These are phyloP conservation scores for Orussus abietinus DNA, from an alignment of 1,140 invertebrate genomes.

Conservation along the genomic window DNA sequence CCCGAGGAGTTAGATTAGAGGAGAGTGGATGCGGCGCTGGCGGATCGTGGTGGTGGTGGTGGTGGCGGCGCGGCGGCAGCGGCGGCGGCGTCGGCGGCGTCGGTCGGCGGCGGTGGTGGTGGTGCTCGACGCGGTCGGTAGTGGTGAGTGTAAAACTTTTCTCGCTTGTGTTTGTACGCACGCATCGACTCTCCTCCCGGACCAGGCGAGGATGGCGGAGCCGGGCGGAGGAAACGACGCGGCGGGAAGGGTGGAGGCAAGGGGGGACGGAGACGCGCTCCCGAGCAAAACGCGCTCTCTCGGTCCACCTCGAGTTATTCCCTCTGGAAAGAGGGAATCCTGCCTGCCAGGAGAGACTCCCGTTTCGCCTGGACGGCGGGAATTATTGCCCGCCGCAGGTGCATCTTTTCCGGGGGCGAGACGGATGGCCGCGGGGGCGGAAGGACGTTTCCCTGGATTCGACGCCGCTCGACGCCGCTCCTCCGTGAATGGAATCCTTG, in stretches of 20 bases:
- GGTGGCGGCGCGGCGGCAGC: too few species aligned
- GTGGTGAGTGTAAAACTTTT: conserved; percentile 54
- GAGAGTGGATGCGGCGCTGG: conserved; percentile 26
- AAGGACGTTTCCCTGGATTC: too few species aligned
- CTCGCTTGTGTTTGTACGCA: conserved; percentile 44
- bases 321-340: too few species aligned
- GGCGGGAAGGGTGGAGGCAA: conserved; percentile 13
- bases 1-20: conserved; percentile 50
- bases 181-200: conserved; percentile 37
- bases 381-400: conserved; percentile 50
- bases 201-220: background rate
- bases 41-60: too few species aligned
- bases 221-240: conserved; percentile 2
- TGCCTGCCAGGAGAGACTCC: too few species aligned
- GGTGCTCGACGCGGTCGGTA: too few species aligned
- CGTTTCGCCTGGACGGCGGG: conserved; percentile 41
- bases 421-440: too few species aligned
- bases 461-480: too few species aligned
- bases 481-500: background rate
- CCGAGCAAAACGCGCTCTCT: conserved; percentile 42
- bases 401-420: conserved; percentile 34
- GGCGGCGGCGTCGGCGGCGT: too few species aligned
- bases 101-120: too few species aligned
- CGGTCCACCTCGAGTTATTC: conserved; percentile 48
- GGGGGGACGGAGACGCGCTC: conserved; percentile 37